Conservation (phyloP, 2,797 vertebrate genomes). For the Capromys pilorides region DNA sequence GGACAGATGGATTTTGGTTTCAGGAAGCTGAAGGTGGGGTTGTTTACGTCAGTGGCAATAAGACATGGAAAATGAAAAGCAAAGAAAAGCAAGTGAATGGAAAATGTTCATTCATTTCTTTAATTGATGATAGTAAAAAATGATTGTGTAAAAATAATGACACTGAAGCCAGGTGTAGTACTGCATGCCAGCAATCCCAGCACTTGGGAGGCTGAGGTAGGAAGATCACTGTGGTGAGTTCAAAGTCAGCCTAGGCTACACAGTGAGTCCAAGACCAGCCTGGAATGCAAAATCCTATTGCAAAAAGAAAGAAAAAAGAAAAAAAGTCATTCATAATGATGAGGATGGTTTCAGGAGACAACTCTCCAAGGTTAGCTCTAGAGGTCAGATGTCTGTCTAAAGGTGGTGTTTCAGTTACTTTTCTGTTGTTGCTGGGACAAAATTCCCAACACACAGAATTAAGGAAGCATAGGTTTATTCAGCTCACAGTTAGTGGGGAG, state of each 20-base stretch:
- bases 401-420: too few relatives aligned
- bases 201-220: not conserved
- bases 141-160: slow-evolving; percentile 33
- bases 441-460: too few relatives aligned
- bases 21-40: not conserved
- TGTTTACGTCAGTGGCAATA: not conserved
- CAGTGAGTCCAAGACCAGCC: not conserved
- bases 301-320: not conserved
- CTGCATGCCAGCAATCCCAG: not conserved
- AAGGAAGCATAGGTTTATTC: too few relatives aligned
- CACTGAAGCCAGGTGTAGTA: not conserved
- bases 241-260: not conserved
- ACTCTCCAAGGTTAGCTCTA: not conserved
- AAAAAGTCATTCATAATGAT: not conserved
- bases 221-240: not conserved
- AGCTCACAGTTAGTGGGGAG: too few relatives aligned
- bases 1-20: slow-evolving; percentile 39
- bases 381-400: slow-evolving; percentile 1
- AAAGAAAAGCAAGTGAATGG: slow-evolving; percentile 14
- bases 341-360: slow-evolving; percentile 15
- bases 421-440: too few relatives aligned
- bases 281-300: not conserved
- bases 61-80: slow-evolving; percentile 39
- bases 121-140: slow-evolving; percentile 46
- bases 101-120: slow-evolving; percentile 38